These are phyloP conservation scores for Hoplostethus mediterraneus DNA, from an alignment of 2,797 vertebrate species.

Conservation along the genomic window DNA sequence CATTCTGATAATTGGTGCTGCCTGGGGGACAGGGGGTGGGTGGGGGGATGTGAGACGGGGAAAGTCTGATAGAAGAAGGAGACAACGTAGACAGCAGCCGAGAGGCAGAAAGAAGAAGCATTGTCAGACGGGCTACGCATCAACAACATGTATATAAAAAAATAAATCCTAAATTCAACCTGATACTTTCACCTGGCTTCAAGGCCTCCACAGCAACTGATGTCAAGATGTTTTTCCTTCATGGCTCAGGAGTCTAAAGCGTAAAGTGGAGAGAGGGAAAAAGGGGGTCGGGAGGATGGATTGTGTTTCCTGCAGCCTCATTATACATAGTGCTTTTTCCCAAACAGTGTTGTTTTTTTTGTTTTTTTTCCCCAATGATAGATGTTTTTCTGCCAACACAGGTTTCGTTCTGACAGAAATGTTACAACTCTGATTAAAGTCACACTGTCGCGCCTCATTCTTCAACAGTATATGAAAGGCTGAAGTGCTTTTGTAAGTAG, in stretches of 20 bases:
- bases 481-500: neutral
- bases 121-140: slow-evolving; percentile 20
- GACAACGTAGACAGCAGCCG: neutral
- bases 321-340: slow-evolving; percentile 45
- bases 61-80: neutral
- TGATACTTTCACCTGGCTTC: slow-evolving; percentile 3
- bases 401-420: slow-evolving; percentile 47
- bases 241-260: slow-evolving; percentile 15
- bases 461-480: slow-evolving; percentile 25
- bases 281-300: slow-evolving; percentile 25
- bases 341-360: slow-evolving; percentile 23
- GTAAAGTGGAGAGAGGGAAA: slow-evolving; percentile 33
- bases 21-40: slow-evolving; percentile 23
- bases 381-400: slow-evolving; percentile 20
- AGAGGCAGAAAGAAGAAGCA: slow-evolving; percentile 18
- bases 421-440: slow-evolving; percentile 60
- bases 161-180: slow-evolving; percentile 20
- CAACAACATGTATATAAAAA: slow-evolving; percentile 12
- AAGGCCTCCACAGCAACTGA: slow-evolving; percentile 8
- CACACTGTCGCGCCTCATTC: slow-evolving; percentile 36
- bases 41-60: slow-evolving; percentile 22
- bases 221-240: slow-evolving; percentile 27
- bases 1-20: slow-evolving; percentile 42
- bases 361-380: slow-evolving; percentile 20
- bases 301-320: slow-evolving; percentile 33